phyloP scores from a whole-genome alignment of 2,113 vertebrate genomes.

The Notechis scutatus region DNA sequence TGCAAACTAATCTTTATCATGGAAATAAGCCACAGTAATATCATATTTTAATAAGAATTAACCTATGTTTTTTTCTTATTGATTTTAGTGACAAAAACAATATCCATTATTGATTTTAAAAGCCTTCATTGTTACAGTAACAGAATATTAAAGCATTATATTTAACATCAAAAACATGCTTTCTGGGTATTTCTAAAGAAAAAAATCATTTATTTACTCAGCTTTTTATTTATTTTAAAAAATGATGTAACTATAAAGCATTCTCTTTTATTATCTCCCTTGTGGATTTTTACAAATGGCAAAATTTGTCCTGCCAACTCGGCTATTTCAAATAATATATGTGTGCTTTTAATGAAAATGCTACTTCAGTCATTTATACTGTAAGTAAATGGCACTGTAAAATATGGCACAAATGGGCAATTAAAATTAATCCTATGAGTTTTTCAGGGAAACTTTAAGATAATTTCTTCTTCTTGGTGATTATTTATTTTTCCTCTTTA shows the following conservation, averaged over 20 bases:
- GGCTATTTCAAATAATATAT: background rate
- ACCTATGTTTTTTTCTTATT: background rate
- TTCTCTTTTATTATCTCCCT: background rate
- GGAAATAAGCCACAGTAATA: background rate
- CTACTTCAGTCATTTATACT: background rate
- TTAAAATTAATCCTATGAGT: background rate
- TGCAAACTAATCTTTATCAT: background rate
- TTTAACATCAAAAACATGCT: background rate
- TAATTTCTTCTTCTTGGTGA: background rate
- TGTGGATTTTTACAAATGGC: rapidly evolving
- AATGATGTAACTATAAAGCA: background rate
- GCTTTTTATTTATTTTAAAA: background rate
- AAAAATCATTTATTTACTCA: background rate
- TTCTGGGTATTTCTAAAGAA: background rate
- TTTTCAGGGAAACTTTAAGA: background rate
- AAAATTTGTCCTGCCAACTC: background rate
- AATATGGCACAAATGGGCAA: background rate
- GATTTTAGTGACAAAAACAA: background rate
- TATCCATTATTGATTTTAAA: background rate
- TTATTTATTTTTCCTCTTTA: background rate
- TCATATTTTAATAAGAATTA: background rate
- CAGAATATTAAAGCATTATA: background rate
- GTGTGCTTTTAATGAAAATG: background rate
- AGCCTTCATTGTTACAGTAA: background rate
- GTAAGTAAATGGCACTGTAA: background rate